Percentiles rank a stretch among this genome's conserved stretches.
Conservation (phyloP, 1,140 invertebrate genomes). For the Drosophila ambigua region DNA sequence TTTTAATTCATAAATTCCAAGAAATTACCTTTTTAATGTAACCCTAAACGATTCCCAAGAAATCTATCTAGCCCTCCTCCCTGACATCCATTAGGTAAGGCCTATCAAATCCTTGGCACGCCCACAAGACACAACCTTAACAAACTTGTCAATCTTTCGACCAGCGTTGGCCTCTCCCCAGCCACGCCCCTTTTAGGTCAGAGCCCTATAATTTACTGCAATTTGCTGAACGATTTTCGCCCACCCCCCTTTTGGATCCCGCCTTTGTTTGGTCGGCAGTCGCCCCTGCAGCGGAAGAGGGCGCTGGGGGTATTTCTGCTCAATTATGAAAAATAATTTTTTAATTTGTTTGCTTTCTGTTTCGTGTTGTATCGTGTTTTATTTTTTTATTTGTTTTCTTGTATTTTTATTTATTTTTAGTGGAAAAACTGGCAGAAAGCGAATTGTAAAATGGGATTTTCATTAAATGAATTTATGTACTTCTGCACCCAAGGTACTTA, state of each 20-base stretch:
- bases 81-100: conserved; percentile 15
- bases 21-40: too few species aligned
- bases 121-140: conserved; percentile 19
- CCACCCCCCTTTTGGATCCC: background rate
- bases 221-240: conserved; percentile 62
- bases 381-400: too few species aligned
- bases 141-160: conserved; percentile 46
- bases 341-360: conserved; percentile 67
- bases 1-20: too few species aligned
- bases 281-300: conserved; percentile 20
- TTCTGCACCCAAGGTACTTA: background rate
- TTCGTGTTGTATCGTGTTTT: conserved; percentile 3
- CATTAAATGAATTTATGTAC: conserved; percentile 68
- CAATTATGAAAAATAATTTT: conserved; percentile 75
- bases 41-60: too few species aligned
- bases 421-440: conserved; percentile 8
- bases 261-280: conserved; percentile 44
- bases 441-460: conserved; percentile 52
- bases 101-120: conserved; percentile 18
- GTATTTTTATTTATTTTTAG: conserved; percentile 27
- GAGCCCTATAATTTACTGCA: conserved; percentile 63
- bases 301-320: conserved; percentile 21
- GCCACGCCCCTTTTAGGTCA: conserved; percentile 44
- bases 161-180: conserved; percentile 11
- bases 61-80: too few species aligned